Base-by-base conservation (phyloP, 1,140 invertebrate genomes). In the Harpegnathos saltator region DNA sequence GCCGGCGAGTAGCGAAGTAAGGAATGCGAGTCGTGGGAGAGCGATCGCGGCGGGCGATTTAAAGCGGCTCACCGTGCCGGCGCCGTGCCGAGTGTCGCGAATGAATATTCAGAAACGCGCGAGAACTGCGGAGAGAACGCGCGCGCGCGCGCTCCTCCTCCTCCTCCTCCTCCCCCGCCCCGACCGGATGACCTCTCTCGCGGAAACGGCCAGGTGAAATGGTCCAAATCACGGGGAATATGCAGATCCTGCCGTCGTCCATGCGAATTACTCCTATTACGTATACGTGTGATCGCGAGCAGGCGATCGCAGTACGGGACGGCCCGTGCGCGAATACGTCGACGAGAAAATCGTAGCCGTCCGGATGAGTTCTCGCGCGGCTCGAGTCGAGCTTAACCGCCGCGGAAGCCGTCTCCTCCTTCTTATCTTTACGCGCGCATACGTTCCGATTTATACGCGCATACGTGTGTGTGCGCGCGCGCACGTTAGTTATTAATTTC, bases 201-300 rank as follows among this genome's bases (percentile, higher is more conserved):
- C 85, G 80, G 86, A 89, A 89, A 89, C 86, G 84, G 85, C 38
- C 87, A 88, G 84, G 86, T 89, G 86, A 89, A 89, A 89, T 89
- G 87, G 87, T 88, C 84, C 86, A 89, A 89, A 89, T 89, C 87
- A 89, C 84, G 62, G 75, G 29, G 86, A 89, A 89, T 89, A 89
- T 89, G 88, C 87, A 89, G 84, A 81, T 82, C 61, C 61, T 65
- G 24, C 24, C 44, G 26, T 50, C 50, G 66, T 58, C 77, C 61
- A 56, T 52, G 83, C 86, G 75, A 88, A 88, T 89, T 83, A 88
- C 78, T 83, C 80, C 74, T 72, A 73, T 88, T 85, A 85, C 72
- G 73, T 71, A 82, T 88, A 84, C 69, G 75, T 82, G 83, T 19
- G 86, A 87, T 87, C 65, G 52, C 66, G 26, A 52, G 29, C 75